Conservation (phyloP, 2,888 invertebrate species). For the Prosopocoilus inquinatus region DNA sequence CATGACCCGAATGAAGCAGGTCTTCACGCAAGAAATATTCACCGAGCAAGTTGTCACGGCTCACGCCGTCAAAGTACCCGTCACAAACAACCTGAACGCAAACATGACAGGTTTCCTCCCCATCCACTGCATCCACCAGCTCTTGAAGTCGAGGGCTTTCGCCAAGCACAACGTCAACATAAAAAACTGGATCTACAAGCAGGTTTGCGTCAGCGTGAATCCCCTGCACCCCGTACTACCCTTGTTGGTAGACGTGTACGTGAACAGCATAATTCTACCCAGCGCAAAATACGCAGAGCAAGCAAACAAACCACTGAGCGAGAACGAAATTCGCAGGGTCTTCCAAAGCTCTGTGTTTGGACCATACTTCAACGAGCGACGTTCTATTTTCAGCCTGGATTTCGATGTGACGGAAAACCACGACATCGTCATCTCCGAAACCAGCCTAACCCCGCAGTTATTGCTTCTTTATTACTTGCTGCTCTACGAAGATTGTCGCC, state of each 20-base stretch:
- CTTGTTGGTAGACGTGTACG: constrained; percentile 90
- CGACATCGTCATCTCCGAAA: constrained; percentile 60
- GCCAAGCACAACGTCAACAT: constrained; percentile 95
- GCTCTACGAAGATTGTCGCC: constrained; percentile 86
- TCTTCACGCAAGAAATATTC: constrained; percentile 95
- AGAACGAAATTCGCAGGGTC: constrained; percentile 82
- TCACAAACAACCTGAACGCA: constrained; percentile 84
- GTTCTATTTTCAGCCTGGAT: constrained; percentile 58
- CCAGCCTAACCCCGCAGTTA: constrained; percentile 80
- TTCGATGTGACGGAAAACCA: constrained; percentile 49
- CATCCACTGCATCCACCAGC: constrained; percentile 94
- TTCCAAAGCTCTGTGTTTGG: constrained; percentile 78
- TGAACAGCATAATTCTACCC: constrained; percentile 81
- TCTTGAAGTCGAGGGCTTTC: constrained; percentile 90
- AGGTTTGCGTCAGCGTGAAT: constrained; percentile 84
- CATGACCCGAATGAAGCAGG: constrained; percentile 83
- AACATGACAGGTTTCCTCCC: constrained; percentile 89
- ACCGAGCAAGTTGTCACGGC: constrained; percentile 95
- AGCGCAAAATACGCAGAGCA: constrained; percentile 70
- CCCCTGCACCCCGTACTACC: constrained; percentile 93
- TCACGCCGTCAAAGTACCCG: constrained; percentile 94
- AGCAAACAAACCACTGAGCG: constrained; percentile 87
- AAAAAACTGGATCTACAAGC: constrained; percentile 94
- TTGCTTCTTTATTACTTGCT: constrained; percentile 88
- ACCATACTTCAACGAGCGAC: constrained; percentile 66